Evolutionary conservation across 2,797 vertebrate species (phyloP).

Genomic region (Acanthornis magna): DNA sequence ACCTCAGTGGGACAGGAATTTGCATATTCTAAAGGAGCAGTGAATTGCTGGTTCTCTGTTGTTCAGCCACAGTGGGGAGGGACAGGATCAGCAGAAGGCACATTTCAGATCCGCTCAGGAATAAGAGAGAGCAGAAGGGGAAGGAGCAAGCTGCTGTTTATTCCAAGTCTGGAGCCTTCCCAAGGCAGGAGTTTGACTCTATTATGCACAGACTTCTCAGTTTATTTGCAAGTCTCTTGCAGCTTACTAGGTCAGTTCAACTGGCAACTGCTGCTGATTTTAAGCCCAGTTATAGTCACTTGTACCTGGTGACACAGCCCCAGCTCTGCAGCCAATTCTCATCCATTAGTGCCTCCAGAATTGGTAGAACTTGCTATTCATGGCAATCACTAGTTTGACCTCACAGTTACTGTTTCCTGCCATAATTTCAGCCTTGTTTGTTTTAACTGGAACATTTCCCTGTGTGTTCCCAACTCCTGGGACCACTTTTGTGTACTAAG

Average conservation of each 20-base stretch:
- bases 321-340: not conserved
- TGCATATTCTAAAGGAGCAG: not conserved
- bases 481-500: not conserved
- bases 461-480: not conserved
- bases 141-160: constrained; percentile 6
- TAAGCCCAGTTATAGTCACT: not conserved
- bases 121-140: not conserved
- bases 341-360: not conserved
- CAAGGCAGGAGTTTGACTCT: not conserved
- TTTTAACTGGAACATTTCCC: constrained; percentile 7
- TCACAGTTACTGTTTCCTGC: not conserved
- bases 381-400: not conserved
- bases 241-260: constrained; percentile 30
- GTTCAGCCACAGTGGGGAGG: not conserved
- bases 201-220: not conserved
- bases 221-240: constrained; percentile 8
- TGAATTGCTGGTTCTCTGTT: not conserved
- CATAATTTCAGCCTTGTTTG: not conserved
- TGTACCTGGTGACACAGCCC: constrained; percentile 16
- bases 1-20: not conserved
- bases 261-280: not conserved
- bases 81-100: not conserved
- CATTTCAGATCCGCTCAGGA: not conserved
- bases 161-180: not conserved
- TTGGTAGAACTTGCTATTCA: not conserved